Evolutionary conservation across 2,113 vertebrate genomes (phyloP), one percentile per base, ranked within the genome.

Genomic region (Quiscalus mexicanus): DNA sequence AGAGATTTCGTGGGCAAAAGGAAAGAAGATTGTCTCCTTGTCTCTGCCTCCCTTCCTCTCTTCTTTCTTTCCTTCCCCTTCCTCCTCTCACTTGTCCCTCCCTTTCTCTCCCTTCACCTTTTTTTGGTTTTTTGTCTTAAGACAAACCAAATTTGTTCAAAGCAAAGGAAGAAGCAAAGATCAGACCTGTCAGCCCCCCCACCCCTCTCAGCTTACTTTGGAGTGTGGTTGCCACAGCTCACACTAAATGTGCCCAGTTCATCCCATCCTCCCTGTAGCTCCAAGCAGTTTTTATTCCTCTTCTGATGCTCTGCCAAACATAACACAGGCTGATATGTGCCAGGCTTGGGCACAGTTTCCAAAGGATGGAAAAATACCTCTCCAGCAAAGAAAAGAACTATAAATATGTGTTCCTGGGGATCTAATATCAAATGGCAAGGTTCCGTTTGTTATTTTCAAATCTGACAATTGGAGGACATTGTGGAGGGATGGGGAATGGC

Each of bases 371-470:
- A 92, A 89, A 69, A 86, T 35, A 86, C 27, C 76, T 92, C 83
- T 83, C 55, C 0, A 0, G 60, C 35, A 76, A 93, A 88, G 50
- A 90, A 74, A 74, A 92, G 47, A 24, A 53, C 68, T 77, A 77
- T 80, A 95, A 90, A 89, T 92, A 90, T 86, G 7, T 63, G 59
- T 78, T 93, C n/a, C 37, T 56, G 20, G 28, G 76, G 47, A 94
- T 78, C 56, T 75, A 71, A 78, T 87, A 86, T 58, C 60, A 77
- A 89, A 87, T 82, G 84, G 60, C 42, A 78, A 20, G n/a, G 31
- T 74, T 92, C 68, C 64, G 55, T 81, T 84, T 84, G 39, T 89
- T 96, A 92, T 92, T 95, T 92, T 89, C 87, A 59, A 58, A 60
- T 56, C 74, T 78, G 85, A 52, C 30, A 82, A 19, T 16, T 22